Evolutionary conservation across 2,113 vertebrate genomes (phyloP), one percentile per base, ranked within the genome.

Genomic region (Microtus ochrogaster): DNA sequence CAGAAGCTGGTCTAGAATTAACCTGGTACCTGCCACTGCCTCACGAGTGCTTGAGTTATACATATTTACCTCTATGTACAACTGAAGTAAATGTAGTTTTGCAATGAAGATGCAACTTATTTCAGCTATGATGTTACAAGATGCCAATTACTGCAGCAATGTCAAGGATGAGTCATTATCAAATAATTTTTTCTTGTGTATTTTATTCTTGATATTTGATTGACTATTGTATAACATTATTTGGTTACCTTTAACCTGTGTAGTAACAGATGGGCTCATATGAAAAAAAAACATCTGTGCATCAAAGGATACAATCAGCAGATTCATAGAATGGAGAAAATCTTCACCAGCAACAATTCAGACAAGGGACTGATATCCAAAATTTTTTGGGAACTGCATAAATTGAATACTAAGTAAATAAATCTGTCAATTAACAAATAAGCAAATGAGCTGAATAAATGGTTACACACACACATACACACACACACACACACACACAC

Each of bases 31-130:
- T 22, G 11, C 17, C 5, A 47, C 39, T 63, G 17, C 6, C 28
- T 76, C 16, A 19, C 16, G 39, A 63, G 39, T 16, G 5, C 28
- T 10, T 5, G 39, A 12, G 6, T 63, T 63, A 63, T 41, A 76
- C 3, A 21, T 4, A 21, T 24, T 11, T 36, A 21, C 70, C 16
- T 61, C n/a, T 10, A 58, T 44, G 6, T 11, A 10, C 11, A 39
- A 83, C 95, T 97, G 98, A 97, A 95, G 78, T 7, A 93, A 95
- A 96, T 87, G 95, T 89, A 94, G 79, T 89, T 96, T 93, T 96
- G 78, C 65, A 96, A 97, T 96, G 89, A 98, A 97, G 95, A 5
- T 26, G 65, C 72, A 96, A 61, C 63, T 24, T 85, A 19, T 6
- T 87, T 94, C 94, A 96, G 17, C 83, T 95, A 22, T 49, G 77